Evolutionary conservation across 1,140 invertebrate species (phyloP), one percentile per base, ranked within the genome.

Genomic region (Popillia japonica): DNA sequence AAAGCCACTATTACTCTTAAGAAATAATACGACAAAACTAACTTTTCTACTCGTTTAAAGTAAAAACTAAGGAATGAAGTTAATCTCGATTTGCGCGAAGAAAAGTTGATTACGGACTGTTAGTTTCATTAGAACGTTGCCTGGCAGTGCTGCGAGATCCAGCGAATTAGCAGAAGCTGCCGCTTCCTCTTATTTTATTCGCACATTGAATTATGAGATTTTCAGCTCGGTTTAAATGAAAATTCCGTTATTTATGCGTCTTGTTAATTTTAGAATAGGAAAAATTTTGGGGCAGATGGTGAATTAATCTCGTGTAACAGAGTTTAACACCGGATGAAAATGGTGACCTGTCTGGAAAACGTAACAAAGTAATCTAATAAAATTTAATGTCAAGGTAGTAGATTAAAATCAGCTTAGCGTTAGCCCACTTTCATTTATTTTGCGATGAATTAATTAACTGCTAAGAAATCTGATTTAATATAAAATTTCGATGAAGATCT

Each of bases 121-220:
- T 55, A 77, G 75, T 77, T 77, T 61, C 75, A 34, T 55, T 61
- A 59, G 48, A 55, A 55, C 14, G 48, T 17, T n/a, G 48, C 14
- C 6, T n/a, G 48, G 48, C 6, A 55, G 48, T 7, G 17, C 48
- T 55, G 48, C 6, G 48, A 55, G 48, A 55, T 55, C 48, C 48
- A n/a, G 48, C 48, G 48, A 55, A 55, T 55, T 55, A 55, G 48
- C 48, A 17, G 17, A 55, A n/a, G 14, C 48, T 55, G 48, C 48
- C 48, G 48, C 48, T 55, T 55, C 48, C 48, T 55, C 48, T 61
- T 77, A 61, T 61, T 77, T 77, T 77, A 77, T 77, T 77, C 48
- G 17, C 42, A 77, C 75, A 77, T 77, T 77, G 75, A 77, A 68
- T 77, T 77, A 77, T 77, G 75, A 40, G 75, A 77, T 77, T 77